Conservation (phyloP, 2,888 invertebrate genomes). For the Athalia cordata region DNA sequence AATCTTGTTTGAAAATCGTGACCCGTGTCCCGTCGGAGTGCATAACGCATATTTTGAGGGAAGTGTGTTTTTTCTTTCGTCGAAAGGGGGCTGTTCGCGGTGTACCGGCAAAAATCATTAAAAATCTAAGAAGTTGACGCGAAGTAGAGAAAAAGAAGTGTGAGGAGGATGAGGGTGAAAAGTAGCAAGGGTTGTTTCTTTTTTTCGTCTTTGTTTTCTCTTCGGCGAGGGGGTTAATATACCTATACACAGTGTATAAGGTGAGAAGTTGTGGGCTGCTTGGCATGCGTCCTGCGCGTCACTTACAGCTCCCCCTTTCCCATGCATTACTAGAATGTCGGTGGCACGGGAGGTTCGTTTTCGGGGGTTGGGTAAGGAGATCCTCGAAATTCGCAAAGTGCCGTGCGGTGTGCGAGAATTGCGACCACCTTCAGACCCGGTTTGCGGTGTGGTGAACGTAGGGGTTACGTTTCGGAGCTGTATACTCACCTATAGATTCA, state of each 20-base stretch:
- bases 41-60: background rate
- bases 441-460: conserved; percentile 13
- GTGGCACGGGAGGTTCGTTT: too few species aligned
- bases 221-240: too few species aligned
- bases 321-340: conserved; percentile 22
- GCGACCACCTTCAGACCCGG: conserved; percentile 17
- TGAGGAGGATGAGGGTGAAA: background rate
- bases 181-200: background rate
- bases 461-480: background rate
- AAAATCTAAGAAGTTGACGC: conserved; percentile 39
- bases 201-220: too few species aligned
- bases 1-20: too few species aligned
- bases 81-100: background rate
- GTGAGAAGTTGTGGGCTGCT: background rate
- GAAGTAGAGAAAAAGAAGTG: background rate
- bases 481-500: too few species aligned
- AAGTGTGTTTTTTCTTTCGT: background rate
- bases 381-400: conserved; percentile 44
- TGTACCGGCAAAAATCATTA: conserved; percentile 22
- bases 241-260: too few species aligned
- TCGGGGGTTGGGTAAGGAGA: background rate
- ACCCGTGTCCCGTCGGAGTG: too few species aligned
- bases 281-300: conserved; percentile 44
- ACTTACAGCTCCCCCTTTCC: conserved; percentile 41
- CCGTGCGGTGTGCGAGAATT: conserved; percentile 5